Evolutionary conservation across 2,113 vertebrate species (phyloP).

Genomic region (Asarcornis scutulata): DNA sequence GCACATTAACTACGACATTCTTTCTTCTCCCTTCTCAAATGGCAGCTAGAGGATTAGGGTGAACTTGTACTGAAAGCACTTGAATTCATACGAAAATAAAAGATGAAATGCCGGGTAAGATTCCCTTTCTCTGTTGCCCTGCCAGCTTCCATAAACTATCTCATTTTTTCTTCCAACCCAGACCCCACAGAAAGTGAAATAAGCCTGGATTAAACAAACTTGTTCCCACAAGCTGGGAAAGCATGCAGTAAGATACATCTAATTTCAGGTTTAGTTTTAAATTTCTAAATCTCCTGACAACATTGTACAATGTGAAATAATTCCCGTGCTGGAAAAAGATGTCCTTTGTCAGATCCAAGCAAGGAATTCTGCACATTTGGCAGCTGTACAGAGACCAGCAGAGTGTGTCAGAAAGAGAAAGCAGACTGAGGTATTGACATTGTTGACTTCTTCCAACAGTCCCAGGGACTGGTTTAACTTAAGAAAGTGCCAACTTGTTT

Average conservation of each 20-base stretch:
- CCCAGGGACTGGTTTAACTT: neutral
- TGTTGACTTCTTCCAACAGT: neutral
- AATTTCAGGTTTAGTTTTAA: conserved; percentile 11
- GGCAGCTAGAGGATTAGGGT: neutral
- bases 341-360: neutral
- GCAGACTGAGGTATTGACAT: neutral
- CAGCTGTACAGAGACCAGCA: neutral
- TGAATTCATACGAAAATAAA: neutral
- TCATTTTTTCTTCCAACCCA: neutral
- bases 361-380: neutral
- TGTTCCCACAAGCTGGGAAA: neutral
- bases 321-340: conserved; percentile 1
- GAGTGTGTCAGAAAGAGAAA: neutral
- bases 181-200: neutral
- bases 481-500: neutral
- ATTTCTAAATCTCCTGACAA: neutral
- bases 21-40: neutral
- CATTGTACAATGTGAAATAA: neutral
- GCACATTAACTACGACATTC: neutral
- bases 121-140: neutral
- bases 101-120: neutral
- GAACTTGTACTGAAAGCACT: neutral
- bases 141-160: neutral
- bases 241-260: neutral
- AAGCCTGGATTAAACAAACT: neutral